Conservation (phyloP, 2,888 invertebrate genomes). For the Lepidocyrtoides sp. region DNA sequence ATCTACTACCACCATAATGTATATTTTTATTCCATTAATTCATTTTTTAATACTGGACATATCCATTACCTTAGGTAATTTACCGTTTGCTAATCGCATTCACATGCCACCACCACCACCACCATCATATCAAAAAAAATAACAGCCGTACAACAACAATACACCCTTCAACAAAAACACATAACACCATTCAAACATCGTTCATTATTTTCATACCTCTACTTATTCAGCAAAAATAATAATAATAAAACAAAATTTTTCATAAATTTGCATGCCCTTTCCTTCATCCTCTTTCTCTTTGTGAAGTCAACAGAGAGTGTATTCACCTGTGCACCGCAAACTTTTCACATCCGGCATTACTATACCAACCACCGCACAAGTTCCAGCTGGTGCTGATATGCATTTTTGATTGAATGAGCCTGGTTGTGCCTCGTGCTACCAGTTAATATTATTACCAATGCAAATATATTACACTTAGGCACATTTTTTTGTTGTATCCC, state of each 20-base stretch:
- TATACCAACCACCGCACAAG: neutral
- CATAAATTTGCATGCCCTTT: conserved; percentile 33
- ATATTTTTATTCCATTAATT: conserved; percentile 43
- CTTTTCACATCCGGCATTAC: conserved; percentile 13
- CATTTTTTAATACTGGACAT: conserved; percentile 30
- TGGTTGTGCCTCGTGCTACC: conserved; percentile 11
- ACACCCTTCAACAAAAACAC: neutral
- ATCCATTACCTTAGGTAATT: conserved; percentile 36
- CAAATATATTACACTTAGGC: neutral
- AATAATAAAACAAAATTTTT: neutral
- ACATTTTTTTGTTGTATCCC: too few species aligned
- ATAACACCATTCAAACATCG: conserved; percentile 11
- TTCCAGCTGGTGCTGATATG: conserved; percentile 37
- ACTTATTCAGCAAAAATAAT: neutral
- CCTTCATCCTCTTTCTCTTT: neutral
- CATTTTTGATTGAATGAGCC: conserved; percentile 58
- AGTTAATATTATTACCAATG: conserved; percentile 16
- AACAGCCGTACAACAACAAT: neutral
- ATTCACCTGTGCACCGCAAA: conserved; percentile 33
- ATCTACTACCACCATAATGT: conserved; percentile 11
- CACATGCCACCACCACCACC: neutral
- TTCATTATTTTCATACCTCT: conserved; percentile 36
- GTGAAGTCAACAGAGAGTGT: conserved; percentile 2
- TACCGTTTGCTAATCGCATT: conserved; percentile 20
- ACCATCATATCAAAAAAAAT: too few species aligned